phyloP scores from a whole-genome alignment of 2,888 invertebrate genomes.

The Anoncus sp. region DNA sequence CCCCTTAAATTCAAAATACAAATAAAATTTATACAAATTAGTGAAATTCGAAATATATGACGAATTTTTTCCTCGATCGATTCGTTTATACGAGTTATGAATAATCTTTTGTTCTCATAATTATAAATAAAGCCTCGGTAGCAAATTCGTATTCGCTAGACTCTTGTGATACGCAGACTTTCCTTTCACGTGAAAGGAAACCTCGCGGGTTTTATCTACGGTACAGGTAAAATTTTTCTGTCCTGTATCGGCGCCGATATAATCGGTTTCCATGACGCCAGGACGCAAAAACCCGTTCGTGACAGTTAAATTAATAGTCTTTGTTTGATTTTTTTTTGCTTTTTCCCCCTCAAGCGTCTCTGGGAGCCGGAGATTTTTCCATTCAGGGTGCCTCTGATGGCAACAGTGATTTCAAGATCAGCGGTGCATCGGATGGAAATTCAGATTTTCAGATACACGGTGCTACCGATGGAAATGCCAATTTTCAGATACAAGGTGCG shows the following conservation, averaged over 20 bases:
- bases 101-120: background rate
- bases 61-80: background rate
- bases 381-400: slow-evolving; percentile 67
- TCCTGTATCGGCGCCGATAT: slow-evolving; percentile 35
- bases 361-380: slow-evolving; percentile 71
- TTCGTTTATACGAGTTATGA: background rate
- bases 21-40: background rate
- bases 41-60: background rate
- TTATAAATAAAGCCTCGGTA: background rate
- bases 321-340: slow-evolving; percentile 11
- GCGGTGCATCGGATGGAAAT: slow-evolving; percentile 76
- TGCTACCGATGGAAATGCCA: slow-evolving; percentile 76
- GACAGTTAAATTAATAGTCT: background rate
- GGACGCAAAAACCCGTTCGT: slow-evolving; percentile 1
- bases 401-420: slow-evolving; percentile 69
- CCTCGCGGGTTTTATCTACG: slow-evolving; percentile 2
- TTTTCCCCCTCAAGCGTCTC: slow-evolving; percentile 66
- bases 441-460: slow-evolving; percentile 77
- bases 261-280: slow-evolving; percentile 37
- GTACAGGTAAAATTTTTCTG: slow-evolving; percentile 5
- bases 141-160: slow-evolving; percentile 20
- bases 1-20: background rate
- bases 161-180: slow-evolving; percentile 16
- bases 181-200: slow-evolving; percentile 63
- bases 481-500: slow-evolving; percentile 79